phyloP scores from a whole-genome alignment of 2,797 vertebrate genomes.

The Pyrrhura leucotis region DNA sequence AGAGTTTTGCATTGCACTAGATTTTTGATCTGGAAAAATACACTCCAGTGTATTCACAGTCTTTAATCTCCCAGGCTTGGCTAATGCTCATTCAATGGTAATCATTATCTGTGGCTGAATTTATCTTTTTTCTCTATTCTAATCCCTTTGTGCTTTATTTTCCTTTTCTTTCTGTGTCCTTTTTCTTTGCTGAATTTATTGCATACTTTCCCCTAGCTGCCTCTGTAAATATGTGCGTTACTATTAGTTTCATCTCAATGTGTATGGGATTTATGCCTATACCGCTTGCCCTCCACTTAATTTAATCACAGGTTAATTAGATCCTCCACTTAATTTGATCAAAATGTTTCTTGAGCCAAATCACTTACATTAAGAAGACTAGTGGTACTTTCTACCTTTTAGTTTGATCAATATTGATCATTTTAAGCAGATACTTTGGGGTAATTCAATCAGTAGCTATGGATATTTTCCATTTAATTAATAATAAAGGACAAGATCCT shows the following conservation, averaged over 20 bases:
- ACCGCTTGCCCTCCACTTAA: slow-evolving; percentile 55
- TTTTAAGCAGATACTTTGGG: slow-evolving; percentile 56
- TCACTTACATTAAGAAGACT: slow-evolving; percentile 63
- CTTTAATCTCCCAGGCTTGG: not conserved
- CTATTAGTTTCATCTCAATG: slow-evolving; percentile 43
- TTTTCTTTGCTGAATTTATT: slow-evolving; percentile 15
- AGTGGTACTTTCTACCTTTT: slow-evolving; percentile 42
- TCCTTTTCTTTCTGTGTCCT: slow-evolving; percentile 25
- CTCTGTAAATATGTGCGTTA: slow-evolving; percentile 43
- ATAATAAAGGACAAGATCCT: slow-evolving; percentile 36
- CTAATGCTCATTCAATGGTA: slow-evolving; percentile 19
- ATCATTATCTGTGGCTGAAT: not conserved
- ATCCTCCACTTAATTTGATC: slow-evolving; percentile 70
- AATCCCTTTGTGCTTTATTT: slow-evolving; percentile 24
- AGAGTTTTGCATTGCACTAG: not conserved
- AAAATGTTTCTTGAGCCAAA: slow-evolving; percentile 68
- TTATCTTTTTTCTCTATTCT: slow-evolving; percentile 19
- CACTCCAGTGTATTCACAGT: not conserved
- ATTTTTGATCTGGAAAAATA: not conserved
- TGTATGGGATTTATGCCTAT: slow-evolving; percentile 57
- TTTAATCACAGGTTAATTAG: slow-evolving; percentile 72
- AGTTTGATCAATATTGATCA: slow-evolving; percentile 68
- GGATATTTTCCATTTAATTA: slow-evolving; percentile 69
- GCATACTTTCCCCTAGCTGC: not conserved
- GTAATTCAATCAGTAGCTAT: slow-evolving; percentile 60